Percentiles rank a stretch among this genome's conserved stretches.
Evolutionary conservation across 2,113 vertebrate species (phyloP).

Genomic region (Mesoclemmys tuberculata): DNA sequence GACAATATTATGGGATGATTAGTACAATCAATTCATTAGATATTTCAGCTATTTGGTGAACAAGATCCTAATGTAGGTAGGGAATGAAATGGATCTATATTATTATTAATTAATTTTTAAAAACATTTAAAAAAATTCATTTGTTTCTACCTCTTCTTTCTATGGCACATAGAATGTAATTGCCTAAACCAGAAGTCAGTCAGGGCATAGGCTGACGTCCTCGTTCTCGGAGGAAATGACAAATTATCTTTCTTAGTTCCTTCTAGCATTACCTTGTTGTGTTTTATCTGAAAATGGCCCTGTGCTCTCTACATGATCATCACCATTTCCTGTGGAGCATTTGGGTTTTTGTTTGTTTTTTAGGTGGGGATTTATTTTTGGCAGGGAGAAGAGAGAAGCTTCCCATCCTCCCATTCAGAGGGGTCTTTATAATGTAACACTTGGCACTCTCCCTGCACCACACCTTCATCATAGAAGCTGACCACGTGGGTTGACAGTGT

Average conservation of each 20-base stretch:
- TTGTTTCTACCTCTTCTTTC: neutral
- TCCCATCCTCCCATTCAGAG: neutral
- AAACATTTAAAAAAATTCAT: neutral
- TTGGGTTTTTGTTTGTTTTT: rapidly evolving
- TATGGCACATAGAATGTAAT: neutral
- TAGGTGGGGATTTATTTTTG: neutral
- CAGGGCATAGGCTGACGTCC: neutral
- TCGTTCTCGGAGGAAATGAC: neutral
- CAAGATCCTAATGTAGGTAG: neutral
- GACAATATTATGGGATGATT: neutral
- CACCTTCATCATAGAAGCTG: neutral
- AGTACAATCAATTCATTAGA: neutral
- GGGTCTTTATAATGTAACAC: neutral
- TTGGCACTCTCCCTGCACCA: neutral
- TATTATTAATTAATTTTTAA: too few relatives aligned
- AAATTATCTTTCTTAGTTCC: neutral
- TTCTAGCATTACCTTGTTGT: neutral
- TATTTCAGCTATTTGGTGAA: neutral
- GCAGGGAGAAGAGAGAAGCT: neutral
- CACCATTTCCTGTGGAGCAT: neutral
- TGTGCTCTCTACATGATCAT: neutral
- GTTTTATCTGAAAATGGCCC: neutral
- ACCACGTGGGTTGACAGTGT: neutral
- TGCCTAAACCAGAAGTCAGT: neutral
- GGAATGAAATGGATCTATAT: neutral